Evolutionary conservation across 2,797 vertebrate species (phyloP), one percentile per base, ranked within the genome.

Genomic region (Spinibarbus caldwelli): DNA sequence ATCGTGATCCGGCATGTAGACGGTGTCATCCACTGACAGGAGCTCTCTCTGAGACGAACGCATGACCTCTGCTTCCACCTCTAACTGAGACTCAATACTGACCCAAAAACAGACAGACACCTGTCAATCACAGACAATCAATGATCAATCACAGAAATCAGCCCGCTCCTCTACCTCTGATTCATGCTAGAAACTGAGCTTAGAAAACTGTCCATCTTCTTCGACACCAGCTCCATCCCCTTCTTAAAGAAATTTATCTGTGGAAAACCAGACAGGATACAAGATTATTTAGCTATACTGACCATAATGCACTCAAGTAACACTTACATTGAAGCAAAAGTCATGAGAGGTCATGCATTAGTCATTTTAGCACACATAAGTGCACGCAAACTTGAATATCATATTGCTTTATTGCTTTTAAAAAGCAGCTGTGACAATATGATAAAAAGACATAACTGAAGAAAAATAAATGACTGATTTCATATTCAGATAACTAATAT

Each of bases 201-300:
- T 66, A 99, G 94, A 89, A 98, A 98, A 90, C 57, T 93, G 89
- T 98, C 97, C 97, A 98, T 96, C 88, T 95, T 97, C 93, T 96
- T 97, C 43, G 98, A 97, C 93, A 99, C 97, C 94, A 97, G 94
- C 89, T 98, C 97, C 54, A 97, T 95, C 89, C 98, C 97, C 92
- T 97, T 99, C 95, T 98, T 98, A 91, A 97, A 97, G 93, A 98
- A 99, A 91, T 93, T 93, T 85, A 98, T 96, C 98, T 99, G 94
- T 77, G 38, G 15, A 76, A n/a, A n/a, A n/a, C n/a, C 67, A 57
- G 36, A 38, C 21, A 2, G 73, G 34, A 38, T 15, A 9, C 34
- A 2, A 15, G 47, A 77, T 54, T 26, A 38, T 77, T 17, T 3
- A 4, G 11, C 21, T n/a, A 15, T 6, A 54, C 1, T 23, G 9